Conservation (phyloP, 2,797 vertebrate species). For the Onychomys arenicola region DNA sequence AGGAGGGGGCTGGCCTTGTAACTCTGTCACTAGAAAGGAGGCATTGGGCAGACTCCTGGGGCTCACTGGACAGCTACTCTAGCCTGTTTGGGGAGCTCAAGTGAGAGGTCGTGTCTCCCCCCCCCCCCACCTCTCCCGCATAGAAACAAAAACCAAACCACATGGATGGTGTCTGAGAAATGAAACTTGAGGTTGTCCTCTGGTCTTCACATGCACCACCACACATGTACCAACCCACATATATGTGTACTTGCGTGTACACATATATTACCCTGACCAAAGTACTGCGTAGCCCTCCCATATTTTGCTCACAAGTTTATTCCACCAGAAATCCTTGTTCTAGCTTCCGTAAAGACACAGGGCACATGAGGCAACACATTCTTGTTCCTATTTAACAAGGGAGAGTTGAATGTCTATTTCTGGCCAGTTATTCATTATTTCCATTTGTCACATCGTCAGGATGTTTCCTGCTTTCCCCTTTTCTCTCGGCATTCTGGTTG, state of each 20-base stretch:
- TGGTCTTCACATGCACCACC: not conserved
- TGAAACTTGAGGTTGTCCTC: not conserved
- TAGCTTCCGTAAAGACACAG: not conserved
- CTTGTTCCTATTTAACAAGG: not conserved
- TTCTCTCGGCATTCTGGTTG: not conserved
- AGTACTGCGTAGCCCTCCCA: not conserved
- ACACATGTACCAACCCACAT: not conserved
- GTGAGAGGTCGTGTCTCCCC: not conserved
- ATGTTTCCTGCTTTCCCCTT: not conserved
- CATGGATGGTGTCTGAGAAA: not conserved
- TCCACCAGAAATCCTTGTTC: not conserved
- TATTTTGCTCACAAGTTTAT: not conserved
- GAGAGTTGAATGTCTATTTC: too few species aligned
- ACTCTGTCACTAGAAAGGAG: not conserved
- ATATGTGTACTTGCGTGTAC: not conserved
- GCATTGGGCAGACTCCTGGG: not conserved
- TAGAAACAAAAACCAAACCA: not conserved
- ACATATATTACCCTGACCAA: not conserved
- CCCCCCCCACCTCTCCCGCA: too few species aligned
- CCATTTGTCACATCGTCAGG: not conserved
- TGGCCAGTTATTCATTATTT: not conserved
- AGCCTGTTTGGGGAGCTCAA: not conserved
- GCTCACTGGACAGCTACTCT: not conserved
- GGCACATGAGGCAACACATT: not conserved
- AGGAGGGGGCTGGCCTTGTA: not conserved